phyloP scores from a whole-genome alignment of 2,888 invertebrate genomes.

The Lycophotia porphyrea region DNA sequence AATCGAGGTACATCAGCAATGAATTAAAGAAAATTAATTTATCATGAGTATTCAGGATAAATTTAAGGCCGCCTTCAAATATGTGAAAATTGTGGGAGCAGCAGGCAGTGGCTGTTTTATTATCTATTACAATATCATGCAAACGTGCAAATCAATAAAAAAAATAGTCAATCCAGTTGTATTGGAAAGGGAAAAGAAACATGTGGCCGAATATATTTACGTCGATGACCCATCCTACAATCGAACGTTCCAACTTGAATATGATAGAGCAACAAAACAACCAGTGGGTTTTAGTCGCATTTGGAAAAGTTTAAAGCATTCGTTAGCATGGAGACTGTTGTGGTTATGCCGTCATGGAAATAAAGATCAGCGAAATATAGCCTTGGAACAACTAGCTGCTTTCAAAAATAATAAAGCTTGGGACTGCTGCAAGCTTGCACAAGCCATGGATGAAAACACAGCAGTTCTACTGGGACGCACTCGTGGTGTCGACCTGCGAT shows the following conservation, averaged over 20 bases:
- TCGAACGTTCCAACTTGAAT: constrained; percentile 75
- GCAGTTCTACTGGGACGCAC: constrained; percentile 94
- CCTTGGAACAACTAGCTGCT: constrained; percentile 91
- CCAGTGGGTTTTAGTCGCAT: constrained; percentile 80
- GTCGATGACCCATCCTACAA: constrained; percentile 85
- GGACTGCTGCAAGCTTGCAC: constrained; percentile 94
- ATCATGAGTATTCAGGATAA: constrained; percentile 78
- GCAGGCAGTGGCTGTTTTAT: constrained; percentile 75
- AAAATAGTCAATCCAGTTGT: constrained; percentile 83
- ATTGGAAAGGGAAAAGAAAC: constrained; percentile 84
- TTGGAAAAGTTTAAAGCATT: constrained; percentile 92
- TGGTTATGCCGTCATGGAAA: constrained; percentile 92
- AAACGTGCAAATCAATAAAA: constrained; percentile 75
- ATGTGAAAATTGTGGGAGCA: constrained; percentile 76
- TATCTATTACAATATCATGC: constrained; percentile 77
- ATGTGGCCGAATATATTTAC: constrained; percentile 85
- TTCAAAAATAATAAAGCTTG: constrained; percentile 92
- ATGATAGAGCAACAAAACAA: constrained; percentile 74
- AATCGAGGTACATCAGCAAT: constrained; percentile 6
- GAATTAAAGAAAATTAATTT: not conserved
- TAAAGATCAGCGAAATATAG: constrained; percentile 91
- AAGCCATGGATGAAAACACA: constrained; percentile 94
- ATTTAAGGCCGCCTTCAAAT: constrained; percentile 75
- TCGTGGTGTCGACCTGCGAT: constrained; percentile 92
- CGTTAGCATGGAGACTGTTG: constrained; percentile 92